phyloP scores from a whole-genome alignment of 2,113 vertebrate genomes.

The Podilymbus podiceps region DNA sequence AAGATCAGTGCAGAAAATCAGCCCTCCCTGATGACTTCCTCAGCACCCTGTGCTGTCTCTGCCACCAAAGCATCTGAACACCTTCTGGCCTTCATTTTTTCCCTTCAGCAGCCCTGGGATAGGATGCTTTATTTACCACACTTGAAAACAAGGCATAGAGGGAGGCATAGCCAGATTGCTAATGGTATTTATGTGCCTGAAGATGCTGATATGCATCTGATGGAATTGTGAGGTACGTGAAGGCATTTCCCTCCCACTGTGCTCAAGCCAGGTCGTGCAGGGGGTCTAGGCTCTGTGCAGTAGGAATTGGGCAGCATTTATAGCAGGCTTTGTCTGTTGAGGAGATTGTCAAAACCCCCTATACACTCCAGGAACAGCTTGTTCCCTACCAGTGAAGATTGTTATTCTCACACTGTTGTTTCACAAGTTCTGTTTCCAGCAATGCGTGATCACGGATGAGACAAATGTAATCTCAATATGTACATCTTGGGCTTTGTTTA shows the following conservation, averaged over 20 bases:
- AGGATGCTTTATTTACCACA: background rate
- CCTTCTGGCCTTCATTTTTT: background rate
- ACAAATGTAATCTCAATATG: slow-evolving; percentile 3
- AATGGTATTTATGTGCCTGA: background rate
- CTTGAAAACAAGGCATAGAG: background rate
- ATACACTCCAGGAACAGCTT: slow-evolving; percentile 40
- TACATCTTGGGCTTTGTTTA: slow-evolving; percentile 7
- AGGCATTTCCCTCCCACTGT: background rate
- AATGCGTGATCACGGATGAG: slow-evolving; percentile 7
- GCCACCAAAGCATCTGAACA: background rate
- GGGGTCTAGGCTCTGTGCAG: background rate
- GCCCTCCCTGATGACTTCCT: background rate
- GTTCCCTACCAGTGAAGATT: slow-evolving; percentile 33
- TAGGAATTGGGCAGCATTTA: background rate
- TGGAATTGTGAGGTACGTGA: background rate
- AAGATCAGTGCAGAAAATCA: background rate
- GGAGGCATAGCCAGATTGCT: background rate
- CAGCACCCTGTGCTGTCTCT: background rate
- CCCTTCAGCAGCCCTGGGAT: background rate
- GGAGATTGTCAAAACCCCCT: background rate
- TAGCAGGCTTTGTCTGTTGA: background rate
- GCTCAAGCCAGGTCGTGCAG: background rate
- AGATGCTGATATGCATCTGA: background rate
- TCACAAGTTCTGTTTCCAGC: slow-evolving; percentile 50
- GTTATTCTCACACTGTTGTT: slow-evolving; percentile 12